Conservation (phyloP, 2,113 vertebrate species). For the Silurus glanis region DNA sequence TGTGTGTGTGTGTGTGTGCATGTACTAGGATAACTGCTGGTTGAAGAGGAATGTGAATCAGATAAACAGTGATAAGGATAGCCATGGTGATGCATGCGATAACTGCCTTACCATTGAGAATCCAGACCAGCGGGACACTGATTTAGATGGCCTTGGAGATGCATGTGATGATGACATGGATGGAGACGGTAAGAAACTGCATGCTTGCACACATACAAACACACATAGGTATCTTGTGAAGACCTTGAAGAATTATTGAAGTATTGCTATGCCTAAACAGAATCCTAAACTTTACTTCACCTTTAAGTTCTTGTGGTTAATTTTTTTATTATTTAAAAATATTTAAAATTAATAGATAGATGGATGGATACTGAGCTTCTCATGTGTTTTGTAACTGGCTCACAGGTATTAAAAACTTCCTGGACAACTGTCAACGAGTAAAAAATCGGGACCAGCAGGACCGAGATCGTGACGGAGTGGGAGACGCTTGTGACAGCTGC, state of each 20-base stretch:
- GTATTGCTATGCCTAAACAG: neutral
- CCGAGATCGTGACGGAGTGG: constrained; percentile 88
- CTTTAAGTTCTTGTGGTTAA: neutral
- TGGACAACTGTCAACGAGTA: constrained; percentile 93
- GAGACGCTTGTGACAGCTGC: constrained; percentile 95
- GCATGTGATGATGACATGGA: constrained; percentile 98
- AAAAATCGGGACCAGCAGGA: constrained; percentile 87
- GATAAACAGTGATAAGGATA: constrained; percentile 89
- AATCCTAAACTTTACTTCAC: neutral
- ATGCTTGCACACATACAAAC: neutral
- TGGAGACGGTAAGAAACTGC: constrained; percentile 80
- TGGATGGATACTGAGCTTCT: neutral
- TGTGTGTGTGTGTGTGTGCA: neutral
- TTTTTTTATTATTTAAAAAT: neutral
- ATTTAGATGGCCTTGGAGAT: constrained; percentile 89
- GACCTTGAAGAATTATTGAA: neutral
- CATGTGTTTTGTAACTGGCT: constrained; percentile 1
- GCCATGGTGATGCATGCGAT: constrained; percentile 93
- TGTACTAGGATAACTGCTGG: constrained; percentile 90
- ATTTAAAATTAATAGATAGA: neutral
- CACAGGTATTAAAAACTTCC: constrained; percentile 89
- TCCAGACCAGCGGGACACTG: constrained; percentile 94
- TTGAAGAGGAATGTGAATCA: constrained; percentile 88
- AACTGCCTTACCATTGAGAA: constrained; percentile 86
- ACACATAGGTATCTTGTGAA: constrained; percentile 28